Base-by-base conservation (phyloP, 2,888 invertebrate species). In the Amorpha juglandis region DNA sequence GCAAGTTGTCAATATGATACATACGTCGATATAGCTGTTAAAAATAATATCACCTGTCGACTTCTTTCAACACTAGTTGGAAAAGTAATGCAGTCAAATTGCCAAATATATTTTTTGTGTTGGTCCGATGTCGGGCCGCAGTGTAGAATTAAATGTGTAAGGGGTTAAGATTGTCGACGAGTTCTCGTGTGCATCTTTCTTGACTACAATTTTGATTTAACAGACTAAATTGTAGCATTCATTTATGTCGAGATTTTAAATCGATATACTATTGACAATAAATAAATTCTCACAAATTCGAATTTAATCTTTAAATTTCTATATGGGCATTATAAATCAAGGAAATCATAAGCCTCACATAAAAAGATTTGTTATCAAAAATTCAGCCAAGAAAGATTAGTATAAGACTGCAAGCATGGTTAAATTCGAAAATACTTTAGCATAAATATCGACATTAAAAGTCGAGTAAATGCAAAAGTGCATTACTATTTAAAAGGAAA, bases 31-130 rank as follows among this genome's bases (percentile, higher is more conserved):
- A 6, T 2, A 19, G 9, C 11, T 21, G 48, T 19, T 6, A 42
- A 45, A 45, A 14, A 1, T 8, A 1, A 50, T 19, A 16, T 48
- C 7, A 9, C 19, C 19, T 11, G 9, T 50, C 16, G 50, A 50
- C 6, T 16, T 48, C 9, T 8, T 50, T 50, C 9, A 8, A 7
- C 9, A 11, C 50, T 9, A 19, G 27, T 27, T 27, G 27, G 27
- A 4, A 3, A 8, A 6, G 74, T 62, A 70, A 33, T 55, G 19
- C 35, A 8, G 63, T 58, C 6, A 19, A 42, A 58, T 42, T 42
- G 58, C 38, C 58, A 42, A 58, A 42, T 58, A 38, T 55, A 55
- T 27, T 38, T 42, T 58, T 42, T 58, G 58, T 42, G 42, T 42
- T 38, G 42, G 58, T 42, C 38, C 11, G 11, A 12, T 12, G 42